Percentiles rank a stretch among this genome's conserved stretches.
Conservation (phyloP, 2,888 invertebrate species). For the Platypus cylindrus region DNA sequence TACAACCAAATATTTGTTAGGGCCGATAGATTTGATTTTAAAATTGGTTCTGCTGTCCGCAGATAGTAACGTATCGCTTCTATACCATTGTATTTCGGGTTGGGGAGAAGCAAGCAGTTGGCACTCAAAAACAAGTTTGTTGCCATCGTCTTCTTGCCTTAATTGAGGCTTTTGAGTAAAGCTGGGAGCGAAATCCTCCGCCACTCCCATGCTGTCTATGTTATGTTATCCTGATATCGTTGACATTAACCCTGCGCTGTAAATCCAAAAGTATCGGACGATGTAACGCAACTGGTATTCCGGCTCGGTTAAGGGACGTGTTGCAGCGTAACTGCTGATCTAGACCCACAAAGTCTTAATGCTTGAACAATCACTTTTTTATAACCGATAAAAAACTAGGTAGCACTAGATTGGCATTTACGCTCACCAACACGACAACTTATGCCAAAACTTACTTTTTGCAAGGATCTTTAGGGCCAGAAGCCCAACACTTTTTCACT, state of each 20-base stretch:
- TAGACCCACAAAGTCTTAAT: constrained; percentile 8
- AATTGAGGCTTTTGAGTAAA: constrained; percentile 97
- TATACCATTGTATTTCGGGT: constrained; percentile 85
- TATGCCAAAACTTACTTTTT: constrained; percentile 30
- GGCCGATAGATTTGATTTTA: constrained; percentile 73
- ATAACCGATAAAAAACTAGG: no score
- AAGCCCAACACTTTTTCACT: constrained; percentile 29
- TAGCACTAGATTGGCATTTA: constrained; percentile 15
- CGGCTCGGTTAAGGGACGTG: constrained; percentile 5
- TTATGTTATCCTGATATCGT: constrained; percentile 30
- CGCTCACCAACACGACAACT: constrained; percentile 19
- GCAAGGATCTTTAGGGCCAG: constrained; percentile 18
- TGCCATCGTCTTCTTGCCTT: constrained; percentile 92
- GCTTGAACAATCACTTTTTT: no score
- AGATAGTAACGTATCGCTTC: constrained; percentile 72
- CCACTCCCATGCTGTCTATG: constrained; percentile 56
- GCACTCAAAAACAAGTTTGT: constrained; percentile 89
- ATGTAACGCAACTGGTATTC: constrained; percentile 8
- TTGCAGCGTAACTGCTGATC: constrained; percentile 14
- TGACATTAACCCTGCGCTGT: constrained; percentile 34
- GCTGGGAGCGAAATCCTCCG: constrained; percentile 94
- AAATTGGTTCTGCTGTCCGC: constrained; percentile 80
- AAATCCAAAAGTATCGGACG: no score
- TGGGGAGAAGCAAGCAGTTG: constrained; percentile 77
- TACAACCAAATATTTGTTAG: constrained; percentile 80